Percentiles rank a stretch among this genome's conserved stretches.
Evolutionary conservation across 2,888 invertebrate genomes (phyloP).

Genomic region (Noctua fimbriata): DNA sequence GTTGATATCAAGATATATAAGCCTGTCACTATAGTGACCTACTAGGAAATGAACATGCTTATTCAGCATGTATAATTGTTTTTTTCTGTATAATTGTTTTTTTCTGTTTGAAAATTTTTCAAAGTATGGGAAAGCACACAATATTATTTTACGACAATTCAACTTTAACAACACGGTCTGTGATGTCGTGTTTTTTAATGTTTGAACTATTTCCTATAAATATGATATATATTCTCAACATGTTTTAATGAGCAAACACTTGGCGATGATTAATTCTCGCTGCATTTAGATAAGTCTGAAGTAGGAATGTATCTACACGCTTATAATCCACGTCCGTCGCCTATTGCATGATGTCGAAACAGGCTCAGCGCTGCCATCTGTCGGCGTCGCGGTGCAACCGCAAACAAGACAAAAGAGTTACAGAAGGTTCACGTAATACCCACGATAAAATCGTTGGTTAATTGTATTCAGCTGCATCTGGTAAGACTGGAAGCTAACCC

Average conservation of each 20-base stretch:
- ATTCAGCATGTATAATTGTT: too few species aligned
- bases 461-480: neutral
- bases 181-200: too few species aligned
- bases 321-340: neutral
- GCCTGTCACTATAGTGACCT: too few species aligned
- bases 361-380: conserved; percentile 31
- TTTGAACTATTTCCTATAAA: too few species aligned
- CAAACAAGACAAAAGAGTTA: neutral
- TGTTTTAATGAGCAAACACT: neutral
- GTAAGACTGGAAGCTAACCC: neutral
- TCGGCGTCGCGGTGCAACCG: neutral
- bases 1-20: too few species aligned
- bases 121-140: too few species aligned
- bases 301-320: neutral
- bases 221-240: neutral
- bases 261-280: neutral
- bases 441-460: neutral
- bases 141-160: too few species aligned
- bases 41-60: too few species aligned
- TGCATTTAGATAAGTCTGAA: neutral
- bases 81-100: too few species aligned
- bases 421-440: conserved; percentile 1
- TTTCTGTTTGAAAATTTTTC: too few species aligned
- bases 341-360: neutral
- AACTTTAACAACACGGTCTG: too few species aligned